phyloP scores from a whole-genome alignment of 2,113 vertebrate species.

The Pitta sordida region DNA sequence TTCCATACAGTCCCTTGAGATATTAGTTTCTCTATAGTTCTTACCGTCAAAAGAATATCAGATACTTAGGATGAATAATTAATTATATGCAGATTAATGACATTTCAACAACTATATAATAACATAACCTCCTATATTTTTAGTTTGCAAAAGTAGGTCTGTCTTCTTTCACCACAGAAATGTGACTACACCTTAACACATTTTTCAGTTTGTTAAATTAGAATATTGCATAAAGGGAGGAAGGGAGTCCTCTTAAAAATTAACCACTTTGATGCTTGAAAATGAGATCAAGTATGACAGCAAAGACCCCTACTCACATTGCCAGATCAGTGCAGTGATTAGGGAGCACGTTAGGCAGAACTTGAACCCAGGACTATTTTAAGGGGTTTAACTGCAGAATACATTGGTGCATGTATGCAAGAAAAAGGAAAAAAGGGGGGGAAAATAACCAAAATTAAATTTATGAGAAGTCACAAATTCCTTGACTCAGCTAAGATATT shows the following conservation, averaged over 20 bases:
- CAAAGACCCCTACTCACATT: not conserved
- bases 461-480: not conserved
- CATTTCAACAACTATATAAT: not conserved
- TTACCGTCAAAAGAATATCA: not conserved
- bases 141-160: not conserved
- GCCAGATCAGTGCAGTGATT: not conserved
- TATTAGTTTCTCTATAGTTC: not conserved
- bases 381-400: not conserved
- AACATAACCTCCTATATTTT: not conserved
- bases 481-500: not conserved
- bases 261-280: not conserved
- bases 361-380: not conserved
- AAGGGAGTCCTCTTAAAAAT: not conserved
- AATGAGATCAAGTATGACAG: not conserved
- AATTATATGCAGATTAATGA: not conserved
- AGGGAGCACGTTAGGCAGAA: not conserved
- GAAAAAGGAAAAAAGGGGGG: not conserved
- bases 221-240: not conserved
- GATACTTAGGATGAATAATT: not conserved
- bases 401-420: not conserved
- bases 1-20: not conserved
- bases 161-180: not conserved
- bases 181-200: not conserved
- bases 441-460: not conserved
- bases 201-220: not conserved